Evolutionary conservation across 1,140 invertebrate genomes (phyloP).

Genomic region (Bombus haemorrhoidalis): DNA sequence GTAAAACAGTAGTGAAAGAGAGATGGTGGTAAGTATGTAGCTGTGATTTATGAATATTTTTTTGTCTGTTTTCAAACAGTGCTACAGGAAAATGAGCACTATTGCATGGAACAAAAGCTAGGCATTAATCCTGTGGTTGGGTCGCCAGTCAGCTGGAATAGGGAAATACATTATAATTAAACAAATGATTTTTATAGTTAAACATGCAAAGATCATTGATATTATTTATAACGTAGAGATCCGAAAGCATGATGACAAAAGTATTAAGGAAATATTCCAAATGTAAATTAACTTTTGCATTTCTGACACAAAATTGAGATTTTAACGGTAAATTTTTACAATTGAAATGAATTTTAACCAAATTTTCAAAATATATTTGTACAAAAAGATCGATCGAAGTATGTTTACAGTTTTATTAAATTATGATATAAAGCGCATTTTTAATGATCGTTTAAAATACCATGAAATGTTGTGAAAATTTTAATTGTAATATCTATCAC

Average conservation of each 20-base stretch:
- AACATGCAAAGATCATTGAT: neutral
- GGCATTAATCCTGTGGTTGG: conserved; percentile 36
- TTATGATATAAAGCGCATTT: conserved; percentile 12
- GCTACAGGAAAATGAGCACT: neutral
- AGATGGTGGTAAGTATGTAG: neutral
- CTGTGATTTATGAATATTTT: neutral
- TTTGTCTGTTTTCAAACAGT: conserved; percentile 26
- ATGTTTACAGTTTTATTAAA: conserved; percentile 14
- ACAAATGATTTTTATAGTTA: neutral
- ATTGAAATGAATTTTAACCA: conserved; percentile 16
- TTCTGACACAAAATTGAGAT: neutral
- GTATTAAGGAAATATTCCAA: neutral
- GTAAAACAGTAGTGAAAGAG: neutral
- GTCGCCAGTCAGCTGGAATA: conserved; percentile 6
- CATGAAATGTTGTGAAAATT: neutral
- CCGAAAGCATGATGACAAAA: conserved; percentile 6
- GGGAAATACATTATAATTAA: conserved; percentile 31
- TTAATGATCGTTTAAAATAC: neutral
- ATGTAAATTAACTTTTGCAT: neutral
- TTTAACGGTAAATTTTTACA: conserved; percentile 7
- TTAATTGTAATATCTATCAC: neutral
- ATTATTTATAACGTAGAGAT: conserved; percentile 33
- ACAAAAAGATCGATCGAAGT: conserved; percentile 5
- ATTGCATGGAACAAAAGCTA: conserved; percentile 28
- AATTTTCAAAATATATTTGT: conserved; percentile 20